These are phyloP conservation scores for Phainopepla nitens DNA, from an alignment of 2,113 vertebrate genomes.

Conservation along the genomic window DNA sequence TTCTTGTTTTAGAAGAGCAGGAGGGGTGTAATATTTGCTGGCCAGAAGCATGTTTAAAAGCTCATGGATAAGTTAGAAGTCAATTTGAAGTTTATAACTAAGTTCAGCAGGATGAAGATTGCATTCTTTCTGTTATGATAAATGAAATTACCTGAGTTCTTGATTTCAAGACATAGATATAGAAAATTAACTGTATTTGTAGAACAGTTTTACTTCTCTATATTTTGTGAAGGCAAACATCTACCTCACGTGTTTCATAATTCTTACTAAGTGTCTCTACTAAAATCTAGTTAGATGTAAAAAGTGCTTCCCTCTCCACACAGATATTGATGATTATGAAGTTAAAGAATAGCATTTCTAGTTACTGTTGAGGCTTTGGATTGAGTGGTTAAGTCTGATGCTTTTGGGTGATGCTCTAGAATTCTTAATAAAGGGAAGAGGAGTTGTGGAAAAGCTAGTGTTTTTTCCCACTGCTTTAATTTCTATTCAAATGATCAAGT, in stretches of 20 bases:
- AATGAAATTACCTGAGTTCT: background rate
- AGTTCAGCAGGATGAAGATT: background rate
- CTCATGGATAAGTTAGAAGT: background rate
- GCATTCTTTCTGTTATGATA: background rate
- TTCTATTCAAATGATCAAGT: background rate
- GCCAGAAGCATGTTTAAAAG: background rate
- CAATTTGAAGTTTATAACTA: background rate
- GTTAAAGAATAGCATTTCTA: background rate
- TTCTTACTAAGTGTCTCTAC: background rate
- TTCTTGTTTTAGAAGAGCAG: background rate
- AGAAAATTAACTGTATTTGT: background rate
- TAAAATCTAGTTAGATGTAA: background rate
- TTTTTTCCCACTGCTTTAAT: background rate
- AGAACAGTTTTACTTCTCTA: background rate
- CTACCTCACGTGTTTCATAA: background rate
- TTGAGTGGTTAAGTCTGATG: background rate
- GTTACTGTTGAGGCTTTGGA: background rate
- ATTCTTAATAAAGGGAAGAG: background rate
- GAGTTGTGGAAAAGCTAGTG: background rate
- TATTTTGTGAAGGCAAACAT: background rate
- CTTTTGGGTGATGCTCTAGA: background rate
- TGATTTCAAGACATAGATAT: background rate
- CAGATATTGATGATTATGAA: background rate
- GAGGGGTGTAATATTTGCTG: background rate
- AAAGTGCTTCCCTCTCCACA: background rate